Evolutionary conservation across 92 coral and sea anemone genomes (phyloP).

Genomic region (Phenganax stokvisi): DNA sequence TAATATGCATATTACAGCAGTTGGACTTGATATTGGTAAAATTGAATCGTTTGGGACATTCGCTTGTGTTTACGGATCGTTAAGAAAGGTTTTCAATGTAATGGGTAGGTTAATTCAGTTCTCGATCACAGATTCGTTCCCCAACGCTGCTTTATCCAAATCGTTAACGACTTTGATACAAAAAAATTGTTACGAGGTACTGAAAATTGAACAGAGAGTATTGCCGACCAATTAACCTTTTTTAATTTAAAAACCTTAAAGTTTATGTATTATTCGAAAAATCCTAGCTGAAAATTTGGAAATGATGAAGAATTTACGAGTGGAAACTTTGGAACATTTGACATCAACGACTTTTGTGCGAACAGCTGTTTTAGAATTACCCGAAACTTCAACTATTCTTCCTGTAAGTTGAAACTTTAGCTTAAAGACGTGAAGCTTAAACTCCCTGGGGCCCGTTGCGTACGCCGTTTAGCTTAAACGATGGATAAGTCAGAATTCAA

Average conservation of each 20-base stretch:
- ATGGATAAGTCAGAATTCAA: no score
- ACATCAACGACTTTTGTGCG: slow-evolving; percentile 6
- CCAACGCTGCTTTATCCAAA: no score
- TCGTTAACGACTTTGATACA: no score
- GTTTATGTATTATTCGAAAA: neutral
- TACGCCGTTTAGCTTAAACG: no score
- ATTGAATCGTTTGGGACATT: slow-evolving; percentile 67
- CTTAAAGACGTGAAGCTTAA: no score
- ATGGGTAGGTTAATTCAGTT: slow-evolving; percentile 53
- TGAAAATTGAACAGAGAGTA: no score
- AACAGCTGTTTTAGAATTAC: neutral
- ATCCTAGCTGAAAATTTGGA: slow-evolving; percentile 9
- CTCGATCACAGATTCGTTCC: neutral
- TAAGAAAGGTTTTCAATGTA: slow-evolving; percentile 57
- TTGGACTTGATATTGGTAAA: slow-evolving; percentile 54
- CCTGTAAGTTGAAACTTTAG: neutral
- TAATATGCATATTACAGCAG: slow-evolving; percentile 58
- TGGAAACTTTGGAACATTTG: slow-evolving; percentile 19
- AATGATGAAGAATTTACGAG: slow-evolving; percentile 9
- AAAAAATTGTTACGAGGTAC: no score
- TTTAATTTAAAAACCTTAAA: neutral
- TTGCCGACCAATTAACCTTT: no score
- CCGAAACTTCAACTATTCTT: neutral
- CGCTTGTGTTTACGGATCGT: slow-evolving; percentile 65
- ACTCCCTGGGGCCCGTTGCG: no score